These are phyloP conservation scores for Trachymyrmex cornetzi DNA, from an alignment of 1,140 invertebrate species.

Conservation along the genomic window DNA sequence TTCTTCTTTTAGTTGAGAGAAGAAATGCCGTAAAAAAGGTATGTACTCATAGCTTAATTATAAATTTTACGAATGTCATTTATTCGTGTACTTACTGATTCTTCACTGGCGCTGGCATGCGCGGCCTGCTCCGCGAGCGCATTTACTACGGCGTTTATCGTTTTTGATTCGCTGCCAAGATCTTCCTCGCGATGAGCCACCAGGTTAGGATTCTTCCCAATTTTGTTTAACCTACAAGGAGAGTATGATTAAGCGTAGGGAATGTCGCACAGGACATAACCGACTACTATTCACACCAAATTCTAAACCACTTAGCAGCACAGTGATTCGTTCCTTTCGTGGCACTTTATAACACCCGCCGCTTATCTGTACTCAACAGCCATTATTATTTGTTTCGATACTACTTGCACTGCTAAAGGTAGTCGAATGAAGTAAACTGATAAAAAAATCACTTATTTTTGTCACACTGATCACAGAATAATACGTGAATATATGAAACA, in stretches of 20 bases:
- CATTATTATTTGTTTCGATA: conserved; percentile 67
- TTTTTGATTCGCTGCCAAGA: conserved; percentile 95
- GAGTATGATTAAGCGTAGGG: conserved; percentile 86
- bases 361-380: conserved; percentile 65
- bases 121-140: conserved; percentile 95
- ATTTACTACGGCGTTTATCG: conserved; percentile 96
- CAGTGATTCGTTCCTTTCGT: conserved; percentile 68
- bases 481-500: not conserved
- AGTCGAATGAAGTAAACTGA: conserved; percentile 43
- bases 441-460: conserved; percentile 66
- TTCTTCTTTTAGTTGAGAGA: not conserved
- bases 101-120: conserved; percentile 92
- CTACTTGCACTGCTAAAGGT: conserved; percentile 76
- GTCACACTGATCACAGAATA: conserved; percentile 7
- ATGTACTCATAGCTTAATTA: not conserved
- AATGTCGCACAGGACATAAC: conserved; percentile 84
- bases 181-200: conserved; percentile 96
- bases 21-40: not conserved
- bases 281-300: conserved; percentile 85
- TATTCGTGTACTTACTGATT: conserved; percentile 87
- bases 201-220: conserved; percentile 99
- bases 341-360: conserved; percentile 28
- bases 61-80: not conserved
- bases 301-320: conserved; percentile 82
- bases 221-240: conserved; percentile 95